phyloP scores from a whole-genome alignment of 2,113 vertebrate species.

The Scartelaos histophorus region DNA sequence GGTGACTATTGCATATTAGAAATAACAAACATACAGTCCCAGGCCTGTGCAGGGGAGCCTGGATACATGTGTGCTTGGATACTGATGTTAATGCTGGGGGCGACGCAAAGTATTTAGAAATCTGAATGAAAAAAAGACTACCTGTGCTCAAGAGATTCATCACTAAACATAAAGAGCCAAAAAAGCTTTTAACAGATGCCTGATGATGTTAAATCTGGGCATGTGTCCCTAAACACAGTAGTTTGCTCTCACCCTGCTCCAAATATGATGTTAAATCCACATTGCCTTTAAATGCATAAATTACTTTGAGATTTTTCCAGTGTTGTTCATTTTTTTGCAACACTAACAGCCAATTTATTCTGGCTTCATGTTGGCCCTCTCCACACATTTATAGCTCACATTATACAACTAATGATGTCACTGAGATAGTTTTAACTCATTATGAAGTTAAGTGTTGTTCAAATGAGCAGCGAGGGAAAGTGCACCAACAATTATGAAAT shows the following conservation, averaged over 20 bases:
- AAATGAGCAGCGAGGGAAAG: conserved; percentile 5
- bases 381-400: conserved; percentile 17
- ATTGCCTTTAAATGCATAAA: conserved; percentile 43
- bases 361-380: too few relatives aligned
- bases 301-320: conserved; percentile 37
- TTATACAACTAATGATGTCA: conserved; percentile 15
- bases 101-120: background rate
- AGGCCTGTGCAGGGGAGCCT: too few relatives aligned
- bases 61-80: too few relatives aligned
- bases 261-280: conserved; percentile 23
- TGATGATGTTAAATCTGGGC: background rate
- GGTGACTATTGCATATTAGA: too few relatives aligned
- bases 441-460: background rate
- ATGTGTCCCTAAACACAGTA: conserved; percentile 3
- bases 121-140: background rate
- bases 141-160: background rate
- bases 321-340: background rate
- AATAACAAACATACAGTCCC: too few relatives aligned
- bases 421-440: conserved; percentile 4
- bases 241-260: conserved; percentile 11
- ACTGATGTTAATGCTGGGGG: too few relatives aligned
- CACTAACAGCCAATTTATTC: conserved; percentile 35
- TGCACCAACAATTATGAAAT: background rate
- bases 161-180: background rate
- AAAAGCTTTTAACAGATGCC: conserved; percentile 16